These are phyloP conservation scores for Cataglyphis rosenhaueri DNA, from an alignment of 2,888 invertebrate genomes.

Conservation along the genomic window DNA sequence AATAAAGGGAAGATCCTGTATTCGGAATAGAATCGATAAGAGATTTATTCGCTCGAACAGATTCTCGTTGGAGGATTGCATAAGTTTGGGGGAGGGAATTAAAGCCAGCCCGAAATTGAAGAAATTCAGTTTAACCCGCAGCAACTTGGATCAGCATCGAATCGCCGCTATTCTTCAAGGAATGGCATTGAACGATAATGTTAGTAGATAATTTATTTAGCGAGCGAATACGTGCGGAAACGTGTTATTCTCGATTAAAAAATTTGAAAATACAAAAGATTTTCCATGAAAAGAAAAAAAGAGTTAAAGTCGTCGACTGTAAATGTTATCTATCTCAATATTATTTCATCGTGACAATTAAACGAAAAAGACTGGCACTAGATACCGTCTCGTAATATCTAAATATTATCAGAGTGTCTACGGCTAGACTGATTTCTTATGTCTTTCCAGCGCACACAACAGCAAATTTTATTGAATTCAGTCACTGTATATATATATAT, in stretches of 20 bases:
- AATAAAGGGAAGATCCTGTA: neutral
- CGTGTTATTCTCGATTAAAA: neutral
- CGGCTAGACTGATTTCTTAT: too few relatives aligned
- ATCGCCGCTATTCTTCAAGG: constrained; percentile 88
- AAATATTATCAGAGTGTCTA: too few relatives aligned
- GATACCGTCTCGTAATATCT: neutral
- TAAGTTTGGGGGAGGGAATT: constrained; percentile 87
- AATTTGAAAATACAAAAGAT: neutral
- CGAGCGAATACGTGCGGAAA: neutral
- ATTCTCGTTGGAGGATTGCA: constrained; percentile 88
- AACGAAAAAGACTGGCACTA: neutral
- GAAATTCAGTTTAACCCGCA: constrained; percentile 88
- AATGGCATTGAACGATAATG: constrained; percentile 85
- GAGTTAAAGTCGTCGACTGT: neutral
- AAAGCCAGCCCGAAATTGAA: constrained; percentile 86
- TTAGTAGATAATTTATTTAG: constrained; percentile 64
- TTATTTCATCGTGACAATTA: neutral
- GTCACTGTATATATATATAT: neutral
- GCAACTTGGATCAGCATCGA: constrained; percentile 88
- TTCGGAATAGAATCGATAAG: constrained; percentile 8
- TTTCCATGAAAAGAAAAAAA: neutral
- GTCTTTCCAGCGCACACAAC: neutral
- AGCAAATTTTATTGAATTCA: neutral
- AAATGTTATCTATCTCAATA: neutral
- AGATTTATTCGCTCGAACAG: constrained; percentile 62